Evolutionary conservation across 2,797 vertebrate species (phyloP).

Genomic region (Aythya fuligula): DNA sequence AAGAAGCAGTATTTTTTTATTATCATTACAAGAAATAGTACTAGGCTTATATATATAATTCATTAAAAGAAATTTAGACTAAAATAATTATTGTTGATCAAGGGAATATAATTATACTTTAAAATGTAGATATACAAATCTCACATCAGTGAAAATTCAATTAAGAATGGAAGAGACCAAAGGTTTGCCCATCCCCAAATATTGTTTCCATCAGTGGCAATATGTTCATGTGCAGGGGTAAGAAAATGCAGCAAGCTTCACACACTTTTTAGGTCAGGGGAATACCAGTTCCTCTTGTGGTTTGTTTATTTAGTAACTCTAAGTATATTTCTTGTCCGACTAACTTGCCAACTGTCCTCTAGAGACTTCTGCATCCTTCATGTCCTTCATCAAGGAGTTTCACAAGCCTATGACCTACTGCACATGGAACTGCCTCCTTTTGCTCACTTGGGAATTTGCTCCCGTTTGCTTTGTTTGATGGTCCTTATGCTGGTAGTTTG

Average conservation of each 20-base stretch:
- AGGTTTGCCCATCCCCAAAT: neutral
- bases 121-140: neutral
- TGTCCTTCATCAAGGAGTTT: neutral
- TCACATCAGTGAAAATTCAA: slow-evolving; percentile 26
- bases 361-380: neutral
- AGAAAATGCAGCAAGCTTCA: neutral
- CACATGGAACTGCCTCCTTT: neutral
- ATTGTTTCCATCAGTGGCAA: neutral
- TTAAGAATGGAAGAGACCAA: slow-evolving; percentile 33
- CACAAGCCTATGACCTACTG: neutral
- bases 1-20: neutral
- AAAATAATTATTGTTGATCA: slow-evolving; percentile 12
- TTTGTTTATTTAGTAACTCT: neutral
- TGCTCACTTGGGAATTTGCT: neutral
- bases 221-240: neutral
- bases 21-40: neutral
- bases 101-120: slow-evolving; percentile 33
- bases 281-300: neutral
- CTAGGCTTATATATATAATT: slow-evolving; percentile 35
- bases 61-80: slow-evolving; percentile 8
- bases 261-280: neutral
- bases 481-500: neutral
- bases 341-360: neutral
- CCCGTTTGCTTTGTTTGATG: neutral
- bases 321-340: neutral